Percentiles rank a stretch among this genome's conserved stretches.
Conservation (phyloP, 2,888 invertebrate genomes). For the Phlogophora meticulosa region DNA sequence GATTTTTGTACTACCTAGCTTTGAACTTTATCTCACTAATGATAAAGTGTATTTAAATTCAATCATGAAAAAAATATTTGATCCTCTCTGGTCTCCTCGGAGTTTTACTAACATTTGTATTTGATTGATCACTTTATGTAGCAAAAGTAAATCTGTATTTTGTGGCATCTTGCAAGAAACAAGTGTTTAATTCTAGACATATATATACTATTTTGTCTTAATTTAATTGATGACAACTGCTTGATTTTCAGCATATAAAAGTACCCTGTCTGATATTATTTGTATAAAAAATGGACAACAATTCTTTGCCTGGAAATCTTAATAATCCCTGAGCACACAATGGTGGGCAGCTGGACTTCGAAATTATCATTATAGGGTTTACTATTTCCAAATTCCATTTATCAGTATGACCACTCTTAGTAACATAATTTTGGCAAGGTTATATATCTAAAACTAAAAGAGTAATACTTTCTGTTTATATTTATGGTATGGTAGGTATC, state of each 20-base stretch:
- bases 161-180: not conserved
- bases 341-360: not conserved
- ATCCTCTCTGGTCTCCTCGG: not conserved
- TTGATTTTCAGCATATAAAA: not conserved
- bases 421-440: too few species aligned
- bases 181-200: not conserved
- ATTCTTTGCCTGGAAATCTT: too few species aligned
- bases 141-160: not conserved
- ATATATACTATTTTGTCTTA: not conserved
- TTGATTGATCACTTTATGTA: not conserved
- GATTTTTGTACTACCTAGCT: not conserved
- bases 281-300: not conserved
- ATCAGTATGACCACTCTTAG: not conserved
- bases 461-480: not conserved
- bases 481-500: too few species aligned
- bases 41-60: not conserved
- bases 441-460: too few species aligned
- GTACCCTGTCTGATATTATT: not conserved
- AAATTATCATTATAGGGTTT: not conserved
- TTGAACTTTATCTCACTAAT: constrained; percentile 7
- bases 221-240: not conserved
- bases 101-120: not conserved
- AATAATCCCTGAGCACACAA: not conserved
- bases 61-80: constrained; percentile 7
- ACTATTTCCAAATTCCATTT: not conserved